Conservation (phyloP, 2,113 vertebrate species). For the Larimichthys polyactis region DNA sequence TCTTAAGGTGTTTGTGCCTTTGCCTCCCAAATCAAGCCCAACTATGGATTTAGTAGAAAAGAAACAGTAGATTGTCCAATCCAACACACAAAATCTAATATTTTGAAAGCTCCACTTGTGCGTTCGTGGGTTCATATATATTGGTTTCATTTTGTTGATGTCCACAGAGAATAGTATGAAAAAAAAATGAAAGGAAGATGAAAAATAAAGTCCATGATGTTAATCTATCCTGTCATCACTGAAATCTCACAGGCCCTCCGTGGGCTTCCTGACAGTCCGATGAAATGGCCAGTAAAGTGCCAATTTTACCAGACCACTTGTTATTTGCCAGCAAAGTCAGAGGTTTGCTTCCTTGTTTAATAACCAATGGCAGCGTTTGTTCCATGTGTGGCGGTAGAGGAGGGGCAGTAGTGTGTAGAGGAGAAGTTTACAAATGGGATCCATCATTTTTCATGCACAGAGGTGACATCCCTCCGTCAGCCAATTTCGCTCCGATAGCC, state of each 20-base stretch:
- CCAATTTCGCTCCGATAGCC: slow-evolving; percentile 84
- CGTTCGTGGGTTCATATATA: slow-evolving; percentile 63
- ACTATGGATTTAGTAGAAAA: slow-evolving; percentile 11
- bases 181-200: slow-evolving; percentile 73
- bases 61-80: slow-evolving; percentile 48
- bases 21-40: slow-evolving; percentile 43
- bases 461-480: slow-evolving; percentile 85
- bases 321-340: slow-evolving; percentile 73
- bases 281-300: slow-evolving; percentile 77
- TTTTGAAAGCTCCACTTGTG: slow-evolving; percentile 55
- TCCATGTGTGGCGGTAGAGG: slow-evolving; percentile 2
- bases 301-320: slow-evolving; percentile 76
- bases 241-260: slow-evolving; percentile 67
- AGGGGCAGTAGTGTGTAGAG: slow-evolving; percentile 37
- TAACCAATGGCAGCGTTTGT: slow-evolving; percentile 56
- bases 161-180: slow-evolving; percentile 55
- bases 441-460: slow-evolving; percentile 86
- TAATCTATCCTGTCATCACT: slow-evolving; percentile 78
- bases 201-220: slow-evolving; percentile 77
- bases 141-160: slow-evolving; percentile 73
- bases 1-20: slow-evolving; percentile 39
- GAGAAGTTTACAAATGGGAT: slow-evolving; percentile 84
- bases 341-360: slow-evolving; percentile 73
- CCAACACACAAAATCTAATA: slow-evolving; percentile 62
- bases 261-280: slow-evolving; percentile 67